Evolutionary conservation across 1,140 invertebrate genomes (phyloP).

Genomic region (Pantala flavescens): DNA sequence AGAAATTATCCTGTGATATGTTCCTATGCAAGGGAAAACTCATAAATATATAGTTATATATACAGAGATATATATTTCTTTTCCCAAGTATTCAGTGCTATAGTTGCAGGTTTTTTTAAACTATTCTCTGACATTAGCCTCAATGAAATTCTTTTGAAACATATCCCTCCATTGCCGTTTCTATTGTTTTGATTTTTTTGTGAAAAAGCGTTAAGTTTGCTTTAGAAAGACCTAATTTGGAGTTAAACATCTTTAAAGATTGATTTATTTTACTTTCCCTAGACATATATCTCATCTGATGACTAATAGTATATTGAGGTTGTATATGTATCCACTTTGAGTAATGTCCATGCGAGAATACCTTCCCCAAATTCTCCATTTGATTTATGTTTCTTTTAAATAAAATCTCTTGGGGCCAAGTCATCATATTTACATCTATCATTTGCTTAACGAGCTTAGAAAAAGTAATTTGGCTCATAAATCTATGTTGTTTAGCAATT

Average conservation of each 20-base stretch:
- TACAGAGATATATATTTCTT: neutral
- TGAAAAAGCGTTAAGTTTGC: too few species aligned
- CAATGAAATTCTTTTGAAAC: too few species aligned
- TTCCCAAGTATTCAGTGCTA: neutral
- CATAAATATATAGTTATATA: neutral
- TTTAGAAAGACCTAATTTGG: too few species aligned
- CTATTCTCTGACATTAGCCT: neutral
- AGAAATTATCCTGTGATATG: constrained; percentile 10
- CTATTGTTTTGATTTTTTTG: too few species aligned
- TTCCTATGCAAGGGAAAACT: constrained; percentile 1
- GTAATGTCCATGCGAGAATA: neutral
- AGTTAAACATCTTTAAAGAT: too few species aligned
- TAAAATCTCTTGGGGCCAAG: neutral
- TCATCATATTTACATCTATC: neutral
- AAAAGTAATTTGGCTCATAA: neutral
- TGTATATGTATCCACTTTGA: neutral
- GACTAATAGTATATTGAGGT: neutral
- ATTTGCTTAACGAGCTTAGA: neutral
- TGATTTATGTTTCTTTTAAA: neutral
- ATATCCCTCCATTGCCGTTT: too few species aligned
- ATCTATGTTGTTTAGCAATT: neutral
- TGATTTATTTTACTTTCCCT: too few species aligned
- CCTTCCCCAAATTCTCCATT: neutral
- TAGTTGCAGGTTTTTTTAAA: neutral
- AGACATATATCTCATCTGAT: too few species aligned